Evolutionary conservation across 1,140 invertebrate species (phyloP), one percentile per base, ranked within the genome.

Genomic region (Dufourea novaeangliae): DNA sequence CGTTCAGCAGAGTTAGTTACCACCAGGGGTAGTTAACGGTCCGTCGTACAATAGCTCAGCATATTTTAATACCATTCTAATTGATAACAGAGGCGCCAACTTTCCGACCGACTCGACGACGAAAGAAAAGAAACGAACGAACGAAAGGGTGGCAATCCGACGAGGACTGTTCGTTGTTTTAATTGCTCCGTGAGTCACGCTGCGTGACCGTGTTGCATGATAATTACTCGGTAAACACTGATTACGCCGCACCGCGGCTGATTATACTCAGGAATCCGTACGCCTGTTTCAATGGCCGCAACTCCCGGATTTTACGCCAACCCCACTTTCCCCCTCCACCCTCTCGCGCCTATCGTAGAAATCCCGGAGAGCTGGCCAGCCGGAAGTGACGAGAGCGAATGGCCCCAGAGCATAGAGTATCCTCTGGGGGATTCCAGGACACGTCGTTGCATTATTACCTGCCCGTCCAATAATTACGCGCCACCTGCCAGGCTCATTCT

Each of bases 361-460:
- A 86, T 87, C 80, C 63, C 78, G 41, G 27, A 50, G 73, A 82
- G 32, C 74, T 74, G 68, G 32, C 67, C 46, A 64, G n/a, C 66
- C 80, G 78, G 78, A 87, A 87, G 82, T 82, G 82, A 86, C 78
- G 76, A 75, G 75, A 29, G 78, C 64, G 85, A 86, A 85, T 82
- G 73, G 57, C 73, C 63, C 37, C n/a, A 25, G 77, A 62, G 69
- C 71, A 29, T 69, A 8, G 32, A 27, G 68, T 41, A 46, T 72
- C 57, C 50, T 46, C 76, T n/a, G 54, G 37, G 41, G 63, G 37
- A 79, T 76, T 76, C 64, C 64, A 14, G 64, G 22, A 61, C 73
- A 27, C 73, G 54, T 41, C 63, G 63, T 59, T 46, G 39, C 64
- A 69, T 76, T 74, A 34, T 10, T 10, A 10, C 34, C 64, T 59